Conservation (phyloP, 2,797 vertebrate genomes). For the Galaxias olidus region DNA sequence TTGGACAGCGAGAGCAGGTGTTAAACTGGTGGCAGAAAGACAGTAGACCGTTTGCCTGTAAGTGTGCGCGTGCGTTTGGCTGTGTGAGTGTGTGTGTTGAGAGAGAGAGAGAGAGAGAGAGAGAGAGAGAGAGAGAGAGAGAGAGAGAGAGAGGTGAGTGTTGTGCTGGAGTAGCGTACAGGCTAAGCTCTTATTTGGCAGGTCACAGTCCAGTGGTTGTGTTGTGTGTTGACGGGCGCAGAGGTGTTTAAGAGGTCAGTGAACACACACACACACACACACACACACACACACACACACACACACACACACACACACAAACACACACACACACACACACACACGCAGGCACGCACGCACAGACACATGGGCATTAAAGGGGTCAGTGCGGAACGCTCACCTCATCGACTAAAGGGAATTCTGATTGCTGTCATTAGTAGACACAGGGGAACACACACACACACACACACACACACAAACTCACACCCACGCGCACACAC, state of each 20-base stretch:
- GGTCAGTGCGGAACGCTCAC: slow-evolving; percentile 68
- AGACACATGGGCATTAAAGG: slow-evolving; percentile 59
- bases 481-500: slow-evolving; percentile 9
- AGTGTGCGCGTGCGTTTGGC: no score
- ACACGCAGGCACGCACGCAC: slow-evolving; percentile 36
- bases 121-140: slow-evolving; percentile 32
- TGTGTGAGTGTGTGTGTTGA: no score
- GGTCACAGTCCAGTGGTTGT: slow-evolving; percentile 80
- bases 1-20: slow-evolving; percentile 23
- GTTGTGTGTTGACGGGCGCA: slow-evolving; percentile 77
- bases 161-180: slow-evolving; percentile 46
- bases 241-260: slow-evolving; percentile 81
- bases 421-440: slow-evolving; percentile 64
- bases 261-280: slow-evolving; percentile 65
- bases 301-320: slow-evolving; percentile 34
- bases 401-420: slow-evolving; percentile 64
- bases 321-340: slow-evolving; percentile 33
- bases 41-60: no score
- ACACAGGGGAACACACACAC: slow-evolving; percentile 22
- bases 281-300: slow-evolving; percentile 45
- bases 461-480: slow-evolving; percentile 12
- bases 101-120: no score
- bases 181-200: slow-evolving; percentile 76
- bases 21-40: no score
- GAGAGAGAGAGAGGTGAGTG: not conserved